Base-by-base conservation (phyloP, 2,888 invertebrate species). In the Archaeoteleia sp. region DNA sequence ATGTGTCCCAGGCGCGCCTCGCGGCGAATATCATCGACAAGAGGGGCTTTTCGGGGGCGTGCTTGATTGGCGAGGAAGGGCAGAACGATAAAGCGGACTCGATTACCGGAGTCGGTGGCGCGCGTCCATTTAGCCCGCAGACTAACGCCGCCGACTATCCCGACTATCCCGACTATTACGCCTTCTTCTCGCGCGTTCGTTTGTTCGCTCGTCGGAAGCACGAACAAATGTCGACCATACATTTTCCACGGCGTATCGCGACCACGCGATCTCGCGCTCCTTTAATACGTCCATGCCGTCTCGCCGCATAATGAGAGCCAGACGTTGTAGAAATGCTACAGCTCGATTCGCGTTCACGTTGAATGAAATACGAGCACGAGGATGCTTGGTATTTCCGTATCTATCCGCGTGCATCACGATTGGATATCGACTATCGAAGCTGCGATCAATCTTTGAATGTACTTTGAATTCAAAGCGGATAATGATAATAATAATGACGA, bases 31-130 rank as follows among this genome's bases (percentile, higher is more conserved):
- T 68, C 68, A 71, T 67, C 66, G 71, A 67, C 63, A 67, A 67
- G 67, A 67, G 66, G 66, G 68, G 71, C 70, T 71, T 71, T 70
- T 67, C 58, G 72, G 72, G 72, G 72, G n/a, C 67, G 71, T 58
- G 68, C 67, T 74, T 68, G 67, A 75, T 77, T 74, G 74, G 67
- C 70, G 63, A 67, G 69, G 70, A 72, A 67, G 72, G 73, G 69
- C 71, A 74, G 65, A 73, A 71, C 70, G 74, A 69, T 71, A 70
- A 72, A 70, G 15, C 71, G 70, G n/a, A 67, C 66, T 73, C 74
- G 76, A 76, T 75, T 74, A 74, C 67, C 49, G 60, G 66, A 68
- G 70, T 71, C 67, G 49, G 49, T 39, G 66, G 62, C 65, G 58
- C 68, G 55, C 54, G 60, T 66, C 67, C 65, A 39, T 61, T 67